These are phyloP conservation scores for Acropora tenuis DNA, from an alignment of 64 coral and sea anemone species.

Conservation along the genomic window DNA sequence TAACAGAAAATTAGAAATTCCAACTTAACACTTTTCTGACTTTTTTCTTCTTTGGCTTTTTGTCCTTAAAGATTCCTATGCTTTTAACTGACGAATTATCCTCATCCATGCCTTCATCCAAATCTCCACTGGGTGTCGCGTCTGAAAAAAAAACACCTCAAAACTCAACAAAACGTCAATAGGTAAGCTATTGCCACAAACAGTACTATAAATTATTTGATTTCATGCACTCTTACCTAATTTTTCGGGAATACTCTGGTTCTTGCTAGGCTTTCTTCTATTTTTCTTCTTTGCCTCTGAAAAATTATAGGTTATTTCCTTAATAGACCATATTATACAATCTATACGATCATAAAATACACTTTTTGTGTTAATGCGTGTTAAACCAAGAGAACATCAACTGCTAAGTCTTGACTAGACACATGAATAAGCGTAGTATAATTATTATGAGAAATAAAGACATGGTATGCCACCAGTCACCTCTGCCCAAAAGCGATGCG, in stretches of 20 bases:
- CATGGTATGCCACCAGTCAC: too few species aligned
- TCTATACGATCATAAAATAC: neutral
- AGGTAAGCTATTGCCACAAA: neutral
- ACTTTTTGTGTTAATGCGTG: too few species aligned
- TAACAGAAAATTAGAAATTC: conserved; percentile 35
- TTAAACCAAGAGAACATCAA: too few species aligned
- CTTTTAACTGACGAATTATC: neutral
- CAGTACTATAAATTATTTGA: neutral
- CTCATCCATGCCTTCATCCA: conserved; percentile 45
- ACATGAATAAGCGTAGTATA: too few species aligned
- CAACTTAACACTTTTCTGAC: conserved; percentile 72
- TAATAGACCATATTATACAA: neutral
- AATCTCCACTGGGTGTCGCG: neutral
- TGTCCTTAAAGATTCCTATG: conserved; percentile 24
- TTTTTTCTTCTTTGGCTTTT: conserved; percentile 64
- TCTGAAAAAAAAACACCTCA: neutral
- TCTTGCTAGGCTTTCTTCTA: conserved; percentile 4
- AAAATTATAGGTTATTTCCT: neutral
- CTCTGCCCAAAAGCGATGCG: too few species aligned
- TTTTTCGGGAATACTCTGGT: conserved; percentile 40
- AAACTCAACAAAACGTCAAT: neutral
- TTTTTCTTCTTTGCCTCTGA: conserved; percentile 38
- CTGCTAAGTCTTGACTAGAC: too few species aligned
- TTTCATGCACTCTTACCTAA: neutral
- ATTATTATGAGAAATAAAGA: too few species aligned